Evolutionary conservation across 2,797 vertebrate genomes (phyloP).

Genomic region (Lacerta agilis): DNA sequence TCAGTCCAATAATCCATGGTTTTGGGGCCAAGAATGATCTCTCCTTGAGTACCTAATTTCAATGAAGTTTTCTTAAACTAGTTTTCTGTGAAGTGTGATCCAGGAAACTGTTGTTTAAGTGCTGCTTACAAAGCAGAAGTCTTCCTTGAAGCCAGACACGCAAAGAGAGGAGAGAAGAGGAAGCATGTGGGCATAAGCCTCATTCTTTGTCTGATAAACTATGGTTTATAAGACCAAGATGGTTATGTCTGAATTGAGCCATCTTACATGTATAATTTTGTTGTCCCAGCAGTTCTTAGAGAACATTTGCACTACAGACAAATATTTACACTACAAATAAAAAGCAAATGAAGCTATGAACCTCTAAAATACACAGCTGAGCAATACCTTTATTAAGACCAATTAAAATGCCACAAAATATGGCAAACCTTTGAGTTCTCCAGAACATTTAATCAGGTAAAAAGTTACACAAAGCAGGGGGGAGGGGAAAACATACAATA

Average conservation of each 20-base stretch:
- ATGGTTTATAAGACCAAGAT: background rate
- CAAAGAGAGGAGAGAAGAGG: background rate
- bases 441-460: background rate
- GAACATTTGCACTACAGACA: background rate
- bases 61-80: background rate
- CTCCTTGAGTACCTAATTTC: background rate
- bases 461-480: background rate
- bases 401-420: background rate
- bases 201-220: background rate
- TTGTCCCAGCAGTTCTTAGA: background rate
- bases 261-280: background rate
- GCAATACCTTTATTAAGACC: background rate
- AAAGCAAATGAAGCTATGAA: no score
- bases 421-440: background rate
- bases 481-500: no score
- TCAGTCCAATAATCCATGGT: background rate
- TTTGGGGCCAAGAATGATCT: background rate
- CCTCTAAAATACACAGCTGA: no score
- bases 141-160: background rate
- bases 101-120: background rate
- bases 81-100: background rate
- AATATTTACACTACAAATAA: background rate
- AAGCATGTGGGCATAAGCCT: background rate
- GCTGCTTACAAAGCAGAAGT: background rate
- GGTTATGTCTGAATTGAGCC: background rate